Conservation (phyloP, 2,888 invertebrate species). For the Tolmerus cingulatus region DNA sequence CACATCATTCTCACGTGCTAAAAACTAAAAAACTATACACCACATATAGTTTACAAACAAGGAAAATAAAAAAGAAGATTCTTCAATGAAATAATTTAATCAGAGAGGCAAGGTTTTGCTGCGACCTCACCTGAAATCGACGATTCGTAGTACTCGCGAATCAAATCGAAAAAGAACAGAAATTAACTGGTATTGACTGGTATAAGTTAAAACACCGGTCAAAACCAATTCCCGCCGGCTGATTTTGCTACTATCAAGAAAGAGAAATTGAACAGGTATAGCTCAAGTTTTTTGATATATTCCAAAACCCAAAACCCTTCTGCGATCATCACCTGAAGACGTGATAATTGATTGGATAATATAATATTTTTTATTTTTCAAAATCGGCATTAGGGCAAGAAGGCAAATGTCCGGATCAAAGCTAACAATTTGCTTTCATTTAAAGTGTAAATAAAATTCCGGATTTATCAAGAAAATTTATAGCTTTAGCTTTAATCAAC, state of each 20-base stretch:
- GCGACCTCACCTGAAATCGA: background rate
- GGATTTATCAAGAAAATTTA: background rate
- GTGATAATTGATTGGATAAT: background rate
- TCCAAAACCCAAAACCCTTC: background rate
- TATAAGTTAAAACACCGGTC: background rate
- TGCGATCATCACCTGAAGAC: background rate
- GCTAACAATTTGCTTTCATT: background rate
- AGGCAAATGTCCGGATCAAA: background rate
- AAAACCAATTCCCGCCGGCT: background rate
- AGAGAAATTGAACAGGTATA: background rate
- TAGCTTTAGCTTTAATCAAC: background rate
- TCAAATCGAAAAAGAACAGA: background rate
- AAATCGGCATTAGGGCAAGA: background rate
- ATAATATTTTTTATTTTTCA: background rate
- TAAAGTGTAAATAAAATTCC: background rate
- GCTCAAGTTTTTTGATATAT: background rate
- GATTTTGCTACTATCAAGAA: background rate
- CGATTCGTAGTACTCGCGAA: background rate
- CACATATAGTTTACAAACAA: background rate
- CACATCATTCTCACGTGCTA: background rate
- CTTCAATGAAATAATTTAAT: background rate
- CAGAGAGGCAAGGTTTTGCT: background rate
- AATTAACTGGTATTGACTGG: background rate
- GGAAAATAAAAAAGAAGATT: background rate
- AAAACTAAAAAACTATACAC: background rate